Percentiles rank a stretch among this genome's conserved stretches.
Conservation (phyloP, 1,140 invertebrate genomes). For the Cotesia glomerata region DNA sequence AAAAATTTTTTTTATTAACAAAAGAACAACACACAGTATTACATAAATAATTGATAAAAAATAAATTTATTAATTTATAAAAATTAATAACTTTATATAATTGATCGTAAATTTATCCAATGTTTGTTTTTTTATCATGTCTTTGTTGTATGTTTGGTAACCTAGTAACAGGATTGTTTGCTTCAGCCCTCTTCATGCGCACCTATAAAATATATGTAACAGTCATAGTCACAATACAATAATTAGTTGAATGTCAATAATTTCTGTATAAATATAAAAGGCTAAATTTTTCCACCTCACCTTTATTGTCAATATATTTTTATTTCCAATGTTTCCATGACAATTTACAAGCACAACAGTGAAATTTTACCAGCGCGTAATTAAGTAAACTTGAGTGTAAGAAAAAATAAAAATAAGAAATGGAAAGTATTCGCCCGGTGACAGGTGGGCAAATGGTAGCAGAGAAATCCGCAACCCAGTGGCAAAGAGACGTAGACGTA, state of each 20-base stretch:
- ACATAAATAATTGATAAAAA: no score
- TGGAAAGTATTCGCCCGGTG: slow-evolving; percentile 10
- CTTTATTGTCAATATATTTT: no score
- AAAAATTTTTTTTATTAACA: neutral
- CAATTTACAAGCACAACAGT: no score
- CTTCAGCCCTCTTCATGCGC: no score
- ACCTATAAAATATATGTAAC: no score
- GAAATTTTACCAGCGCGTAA: no score
- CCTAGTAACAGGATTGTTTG: neutral
- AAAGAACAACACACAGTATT: no score
- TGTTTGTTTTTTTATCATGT: neutral
- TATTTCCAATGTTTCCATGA: no score
- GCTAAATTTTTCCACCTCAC: no score
- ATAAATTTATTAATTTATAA: neutral
- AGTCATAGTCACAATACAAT: neutral
- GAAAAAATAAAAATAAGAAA: neutral
- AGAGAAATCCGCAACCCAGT: neutral
- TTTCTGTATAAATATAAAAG: neutral
- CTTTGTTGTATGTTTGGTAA: neutral
- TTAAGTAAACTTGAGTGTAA: neutral
- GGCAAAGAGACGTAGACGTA: neutral
- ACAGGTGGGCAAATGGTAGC: neutral
- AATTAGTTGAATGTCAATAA: neutral
- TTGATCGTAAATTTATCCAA: neutral
- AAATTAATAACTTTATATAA: neutral